Conservation (phyloP, 1,140 invertebrate genomes). For the Plectus sambesii region DNA sequence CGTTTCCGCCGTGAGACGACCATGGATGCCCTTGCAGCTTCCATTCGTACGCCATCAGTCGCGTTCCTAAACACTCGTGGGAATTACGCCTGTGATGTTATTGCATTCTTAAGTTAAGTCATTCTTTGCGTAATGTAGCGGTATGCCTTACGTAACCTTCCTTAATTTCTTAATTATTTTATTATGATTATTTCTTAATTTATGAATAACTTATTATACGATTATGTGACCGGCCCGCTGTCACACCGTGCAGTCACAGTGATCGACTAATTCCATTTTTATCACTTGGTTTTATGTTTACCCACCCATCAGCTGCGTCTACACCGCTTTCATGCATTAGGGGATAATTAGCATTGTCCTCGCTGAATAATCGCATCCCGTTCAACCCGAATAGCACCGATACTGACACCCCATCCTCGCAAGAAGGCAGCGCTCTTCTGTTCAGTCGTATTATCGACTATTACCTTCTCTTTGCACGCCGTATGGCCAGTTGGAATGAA, state of each 20-base stretch:
- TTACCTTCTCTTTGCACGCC: conserved; percentile 1
- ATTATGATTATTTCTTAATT: background rate
- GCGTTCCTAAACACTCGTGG: background rate
- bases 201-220: background rate
- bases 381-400: too few species aligned
- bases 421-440: background rate
- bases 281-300: too few species aligned
- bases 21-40: background rate
- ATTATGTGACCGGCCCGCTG: too few species aligned
- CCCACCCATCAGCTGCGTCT: background rate
- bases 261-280: too few species aligned
- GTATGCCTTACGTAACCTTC: background rate
- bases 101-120: too few species aligned
- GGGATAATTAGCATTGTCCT: too few species aligned
- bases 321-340: too few species aligned
- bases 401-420: background rate
- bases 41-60: background rate
- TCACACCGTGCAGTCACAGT: too few species aligned
- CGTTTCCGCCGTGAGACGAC: background rate
- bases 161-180: background rate
- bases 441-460: too few species aligned
- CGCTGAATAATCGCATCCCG: too few species aligned
- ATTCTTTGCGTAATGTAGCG: too few species aligned
- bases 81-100: background rate
- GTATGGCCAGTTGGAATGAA: background rate